Percentiles rank a stretch among this genome's conserved stretches.
phyloP scores from a whole-genome alignment of 2,113 vertebrate genomes.

The Polypterus bichir region DNA sequence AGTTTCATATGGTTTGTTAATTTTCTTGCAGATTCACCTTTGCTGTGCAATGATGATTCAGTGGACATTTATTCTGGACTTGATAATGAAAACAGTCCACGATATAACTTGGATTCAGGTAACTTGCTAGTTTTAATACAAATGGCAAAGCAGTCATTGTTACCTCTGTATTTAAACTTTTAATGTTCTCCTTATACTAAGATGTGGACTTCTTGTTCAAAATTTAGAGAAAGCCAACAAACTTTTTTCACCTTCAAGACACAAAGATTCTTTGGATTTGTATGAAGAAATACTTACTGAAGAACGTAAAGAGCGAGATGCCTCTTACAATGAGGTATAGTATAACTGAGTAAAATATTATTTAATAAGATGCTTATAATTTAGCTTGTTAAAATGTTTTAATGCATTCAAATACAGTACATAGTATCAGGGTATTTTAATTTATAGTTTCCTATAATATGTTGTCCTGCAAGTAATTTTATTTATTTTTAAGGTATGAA shows the following conservation, averaged over 20 bases:
- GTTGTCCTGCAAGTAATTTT: too few species aligned
- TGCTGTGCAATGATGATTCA: conserved; percentile 67
- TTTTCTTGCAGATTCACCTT: conserved; percentile 43
- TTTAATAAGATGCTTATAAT: too few species aligned
- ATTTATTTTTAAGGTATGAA: too few species aligned
- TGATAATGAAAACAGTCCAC: conserved; percentile 37
- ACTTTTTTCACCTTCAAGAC: conserved; percentile 32
- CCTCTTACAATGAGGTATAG: conserved; percentile 67
- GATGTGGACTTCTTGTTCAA: conserved; percentile 8
- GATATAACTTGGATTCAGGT: conserved; percentile 23
- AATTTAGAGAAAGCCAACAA: conserved; percentile 31
- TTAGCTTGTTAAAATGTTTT: too few species aligned
- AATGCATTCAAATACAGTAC: too few species aligned
- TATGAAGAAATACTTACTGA: conserved; percentile 85
- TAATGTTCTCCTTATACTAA: background rate
- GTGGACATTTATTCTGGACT: conserved; percentile 90
- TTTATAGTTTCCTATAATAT: too few species aligned
- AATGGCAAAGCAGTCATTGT: background rate
- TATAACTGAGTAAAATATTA: background rate
- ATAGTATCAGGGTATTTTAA: too few species aligned
- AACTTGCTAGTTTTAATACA: background rate
- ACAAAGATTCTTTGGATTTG: conserved; percentile 70
- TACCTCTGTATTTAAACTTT: background rate
- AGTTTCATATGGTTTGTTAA: background rate
- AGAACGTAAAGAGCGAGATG: conserved; percentile 72